Conservation (phyloP, 2,113 vertebrate genomes). For the Pedionomus torquatus region DNA sequence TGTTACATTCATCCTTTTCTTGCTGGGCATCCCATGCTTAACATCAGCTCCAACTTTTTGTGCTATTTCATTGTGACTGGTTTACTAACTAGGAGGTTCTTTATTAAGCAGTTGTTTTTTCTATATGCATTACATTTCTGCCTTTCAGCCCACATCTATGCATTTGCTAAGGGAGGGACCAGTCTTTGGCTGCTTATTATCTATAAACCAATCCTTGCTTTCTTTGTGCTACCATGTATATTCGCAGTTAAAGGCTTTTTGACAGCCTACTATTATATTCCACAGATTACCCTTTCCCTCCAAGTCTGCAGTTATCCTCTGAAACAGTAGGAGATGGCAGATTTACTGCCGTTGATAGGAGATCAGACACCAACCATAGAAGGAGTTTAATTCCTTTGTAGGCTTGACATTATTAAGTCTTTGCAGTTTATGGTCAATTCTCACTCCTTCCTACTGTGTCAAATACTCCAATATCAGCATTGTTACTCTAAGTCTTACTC, state of each 20-base stretch:
- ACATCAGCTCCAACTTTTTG: neutral
- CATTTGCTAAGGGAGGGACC: neutral
- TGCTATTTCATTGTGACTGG: neutral
- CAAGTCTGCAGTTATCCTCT: slow-evolving; percentile 24
- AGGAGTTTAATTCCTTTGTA: slow-evolving; percentile 38
- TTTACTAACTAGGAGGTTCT: neutral
- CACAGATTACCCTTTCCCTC: slow-evolving; percentile 44
- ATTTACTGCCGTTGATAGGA: slow-evolving; percentile 40
- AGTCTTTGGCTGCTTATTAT: neutral
- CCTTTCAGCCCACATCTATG: neutral
- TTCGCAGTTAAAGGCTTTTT: slow-evolving; percentile 20
- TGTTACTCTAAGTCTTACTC: slow-evolving; percentile 22
- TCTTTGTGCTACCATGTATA: neutral
- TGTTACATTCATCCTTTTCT: neutral
- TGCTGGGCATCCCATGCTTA: neutral
- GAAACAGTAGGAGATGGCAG: slow-evolving; percentile 27
- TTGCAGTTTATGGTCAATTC: slow-evolving; percentile 31
- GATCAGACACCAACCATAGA: slow-evolving; percentile 44
- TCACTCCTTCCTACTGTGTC: slow-evolving; percentile 28
- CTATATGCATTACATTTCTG: neutral
- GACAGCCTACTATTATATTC: slow-evolving; percentile 16
- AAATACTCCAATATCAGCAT: slow-evolving; percentile 7
- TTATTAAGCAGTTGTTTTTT: neutral
- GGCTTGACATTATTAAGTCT: slow-evolving; percentile 9
- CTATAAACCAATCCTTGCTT: neutral